Conservation (phyloP, 2,113 vertebrate genomes). For the Crotalus tigris region DNA sequence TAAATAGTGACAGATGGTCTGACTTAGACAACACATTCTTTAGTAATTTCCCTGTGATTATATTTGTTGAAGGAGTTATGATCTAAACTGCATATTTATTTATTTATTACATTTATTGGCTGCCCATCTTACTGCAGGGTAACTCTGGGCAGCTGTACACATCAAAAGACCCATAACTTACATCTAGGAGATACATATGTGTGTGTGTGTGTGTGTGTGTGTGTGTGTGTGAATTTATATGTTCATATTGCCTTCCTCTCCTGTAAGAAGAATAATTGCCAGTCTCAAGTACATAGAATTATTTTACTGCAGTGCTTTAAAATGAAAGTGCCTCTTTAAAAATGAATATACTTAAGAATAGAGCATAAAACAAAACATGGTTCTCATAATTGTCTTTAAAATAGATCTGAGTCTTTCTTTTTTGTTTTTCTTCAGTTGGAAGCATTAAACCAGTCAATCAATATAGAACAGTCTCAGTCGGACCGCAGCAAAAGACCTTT, state of each 20-base stretch:
- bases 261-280: not conserved
- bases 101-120: not conserved
- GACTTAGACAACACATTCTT: not conserved
- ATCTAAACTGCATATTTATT: not conserved
- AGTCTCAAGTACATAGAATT: not conserved
- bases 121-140: not conserved
- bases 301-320: not conserved
- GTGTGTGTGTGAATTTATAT: not conserved
- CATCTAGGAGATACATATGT: not conserved
- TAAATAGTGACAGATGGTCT: not conserved
- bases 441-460: slow-evolving; percentile 96
- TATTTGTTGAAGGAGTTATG: not conserved
- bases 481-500: slow-evolving; percentile 98
- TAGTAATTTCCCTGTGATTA: not conserved
- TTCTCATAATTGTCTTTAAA: not conserved
- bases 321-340: not conserved
- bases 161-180: not conserved
- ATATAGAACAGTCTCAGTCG: slow-evolving; percentile 96
- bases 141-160: not conserved
- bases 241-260: not conserved
- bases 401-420: not conserved
- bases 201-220: not conserved
- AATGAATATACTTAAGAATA: not conserved
- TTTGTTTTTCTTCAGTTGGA: slow-evolving; percentile 75
- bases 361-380: not conserved